Percentiles rank a stretch among this genome's conserved stretches.
Evolutionary conservation across 1,140 invertebrate species (phyloP).

Genomic region (Drosophila prosaltans): DNA sequence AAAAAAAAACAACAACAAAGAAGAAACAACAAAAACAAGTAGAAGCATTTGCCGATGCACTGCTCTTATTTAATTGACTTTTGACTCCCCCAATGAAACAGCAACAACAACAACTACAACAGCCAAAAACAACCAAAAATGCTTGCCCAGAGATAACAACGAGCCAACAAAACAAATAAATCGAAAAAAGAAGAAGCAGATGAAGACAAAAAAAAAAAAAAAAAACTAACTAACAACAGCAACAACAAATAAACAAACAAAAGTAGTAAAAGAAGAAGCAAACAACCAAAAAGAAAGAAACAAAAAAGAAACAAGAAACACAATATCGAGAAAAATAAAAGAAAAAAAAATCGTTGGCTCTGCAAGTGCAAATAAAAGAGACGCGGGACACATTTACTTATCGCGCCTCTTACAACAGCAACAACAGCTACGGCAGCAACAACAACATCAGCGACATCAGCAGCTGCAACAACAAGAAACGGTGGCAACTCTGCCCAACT

Average conservation of each 20-base stretch:
- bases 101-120: slow-evolving; percentile 19
- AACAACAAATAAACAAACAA: slow-evolving; percentile 56
- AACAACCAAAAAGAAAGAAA: slow-evolving; percentile 39
- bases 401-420: slow-evolving; percentile 70
- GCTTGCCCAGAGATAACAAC: slow-evolving; percentile 73
- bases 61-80: slow-evolving; percentile 83
- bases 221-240: slow-evolving; percentile 28
- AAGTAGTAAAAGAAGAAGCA: slow-evolving; percentile 18
- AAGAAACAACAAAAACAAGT: slow-evolving; percentile 63
- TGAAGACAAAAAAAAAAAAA: slow-evolving; percentile 34
- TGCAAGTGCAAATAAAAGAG: slow-evolving; percentile 81
- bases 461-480: slow-evolving; percentile 47
- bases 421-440: slow-evolving; percentile 36
- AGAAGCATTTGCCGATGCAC: slow-evolving; percentile 71
- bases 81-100: slow-evolving; percentile 70
- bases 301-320: slow-evolving; percentile 36
- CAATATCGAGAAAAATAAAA: slow-evolving; percentile 9
- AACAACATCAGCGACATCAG: slow-evolving; percentile 24
- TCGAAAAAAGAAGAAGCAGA: slow-evolving; percentile 71
- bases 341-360: slow-evolving; percentile 52
- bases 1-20: slow-evolving; percentile 24
- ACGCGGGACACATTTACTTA: slow-evolving; percentile 79
- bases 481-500: slow-evolving; percentile 62
- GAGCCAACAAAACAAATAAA: slow-evolving; percentile 81
- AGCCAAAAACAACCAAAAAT: slow-evolving; percentile 31